Percentiles rank a stretch among this genome's conserved stretches.
Conservation (phyloP, 2,797 vertebrate genomes). For the Protonibea diacanthus region DNA sequence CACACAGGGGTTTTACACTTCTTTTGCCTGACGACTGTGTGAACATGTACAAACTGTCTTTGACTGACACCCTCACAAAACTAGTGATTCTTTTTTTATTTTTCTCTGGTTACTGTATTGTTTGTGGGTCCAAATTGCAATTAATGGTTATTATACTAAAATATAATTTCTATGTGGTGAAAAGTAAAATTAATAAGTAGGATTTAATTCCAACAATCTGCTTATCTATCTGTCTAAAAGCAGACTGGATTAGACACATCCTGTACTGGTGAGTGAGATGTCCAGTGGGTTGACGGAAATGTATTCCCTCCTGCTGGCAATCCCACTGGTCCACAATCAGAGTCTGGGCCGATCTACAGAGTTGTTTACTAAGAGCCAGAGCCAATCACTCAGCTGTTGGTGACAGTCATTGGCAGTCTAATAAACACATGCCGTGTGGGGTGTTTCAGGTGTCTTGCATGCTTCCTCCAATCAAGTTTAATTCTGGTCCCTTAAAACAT, state of each 20-base stretch:
- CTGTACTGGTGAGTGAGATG: constrained; percentile 5
- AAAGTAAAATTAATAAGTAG: background rate
- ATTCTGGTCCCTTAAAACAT: constrained; percentile 24
- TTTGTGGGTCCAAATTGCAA: background rate
- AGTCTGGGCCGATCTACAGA: constrained; percentile 37
- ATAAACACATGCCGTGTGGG: constrained; percentile 28
- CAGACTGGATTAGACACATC: constrained; percentile 44
- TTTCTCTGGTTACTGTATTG: no score
- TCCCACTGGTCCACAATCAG: constrained; percentile 49
- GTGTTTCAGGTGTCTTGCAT: constrained; percentile 25
- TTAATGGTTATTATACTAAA: background rate
- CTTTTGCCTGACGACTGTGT: no score
- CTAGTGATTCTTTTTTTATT: no score
- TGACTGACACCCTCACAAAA: no score
- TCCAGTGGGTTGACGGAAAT: constrained; percentile 27
- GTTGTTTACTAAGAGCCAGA: constrained; percentile 44
- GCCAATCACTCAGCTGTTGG: constrained; percentile 45
- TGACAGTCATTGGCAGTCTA: constrained; percentile 44
- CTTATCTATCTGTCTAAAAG: background rate
- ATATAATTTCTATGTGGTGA: background rate
- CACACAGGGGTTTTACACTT: no score
- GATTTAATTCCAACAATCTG: background rate
- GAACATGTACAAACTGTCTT: no score
- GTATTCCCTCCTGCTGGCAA: constrained; percentile 41
- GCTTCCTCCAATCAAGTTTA: constrained; percentile 29